These are phyloP conservation scores for Heteractis magnifica DNA, from an alignment of 92 coral and sea anemone species.

Conservation along the genomic window DNA sequence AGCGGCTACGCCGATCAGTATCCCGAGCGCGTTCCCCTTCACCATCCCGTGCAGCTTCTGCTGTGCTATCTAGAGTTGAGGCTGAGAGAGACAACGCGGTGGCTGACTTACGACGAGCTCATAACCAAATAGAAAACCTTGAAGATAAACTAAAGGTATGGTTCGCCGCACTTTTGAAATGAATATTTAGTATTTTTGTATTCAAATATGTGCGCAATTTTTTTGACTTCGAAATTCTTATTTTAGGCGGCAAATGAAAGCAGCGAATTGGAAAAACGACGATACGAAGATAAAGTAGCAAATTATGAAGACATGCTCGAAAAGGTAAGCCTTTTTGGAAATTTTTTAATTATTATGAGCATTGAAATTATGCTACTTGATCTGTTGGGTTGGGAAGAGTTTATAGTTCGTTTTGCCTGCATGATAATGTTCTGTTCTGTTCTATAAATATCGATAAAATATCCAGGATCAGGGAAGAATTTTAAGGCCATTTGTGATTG, in stretches of 20 bases:
- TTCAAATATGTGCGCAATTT: background rate
- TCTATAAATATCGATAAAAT: no score
- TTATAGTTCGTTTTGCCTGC: no score
- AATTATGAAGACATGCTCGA: constrained; percentile 79
- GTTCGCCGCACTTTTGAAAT: background rate
- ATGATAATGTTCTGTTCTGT: no score
- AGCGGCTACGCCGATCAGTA: constrained; percentile 89
- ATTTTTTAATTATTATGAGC: background rate
- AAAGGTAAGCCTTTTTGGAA: constrained; percentile 54
- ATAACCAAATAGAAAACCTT: constrained; percentile 74
- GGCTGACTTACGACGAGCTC: constrained; percentile 76
- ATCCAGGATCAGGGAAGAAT: no score
- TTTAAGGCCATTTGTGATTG: no score
- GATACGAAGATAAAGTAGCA: constrained; percentile 85
- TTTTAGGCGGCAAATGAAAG: constrained; percentile 76
- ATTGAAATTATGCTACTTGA: no score
- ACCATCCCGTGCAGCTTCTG: constrained; percentile 96
- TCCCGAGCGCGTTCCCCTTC: constrained; percentile 93
- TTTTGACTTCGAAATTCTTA: background rate
- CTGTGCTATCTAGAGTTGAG: constrained; percentile 83
- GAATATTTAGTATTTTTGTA: background rate
- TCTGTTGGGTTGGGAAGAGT: no score
- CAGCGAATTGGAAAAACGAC: constrained; percentile 74
- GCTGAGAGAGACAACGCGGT: constrained; percentile 92
- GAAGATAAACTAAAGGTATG: constrained; percentile 91